These are phyloP conservation scores for Paraplagusia blochii DNA, from an alignment of 2,113 vertebrate genomes.

Conservation along the genomic window DNA sequence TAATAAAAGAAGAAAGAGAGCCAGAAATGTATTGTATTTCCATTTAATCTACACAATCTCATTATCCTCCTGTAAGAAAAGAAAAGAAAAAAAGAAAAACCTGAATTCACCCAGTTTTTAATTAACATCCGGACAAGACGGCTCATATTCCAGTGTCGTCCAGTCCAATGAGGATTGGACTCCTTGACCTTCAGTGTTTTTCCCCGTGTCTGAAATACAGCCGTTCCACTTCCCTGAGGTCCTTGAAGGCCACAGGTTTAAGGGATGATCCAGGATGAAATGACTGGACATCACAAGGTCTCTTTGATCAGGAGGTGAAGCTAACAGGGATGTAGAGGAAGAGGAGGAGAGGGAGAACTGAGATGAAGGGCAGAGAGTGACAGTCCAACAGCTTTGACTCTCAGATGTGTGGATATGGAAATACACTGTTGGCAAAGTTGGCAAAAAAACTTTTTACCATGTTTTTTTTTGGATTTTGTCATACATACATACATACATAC, in stretches of 20 bases:
- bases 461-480: no score
- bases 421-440: no score
- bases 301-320: constrained; percentile 68
- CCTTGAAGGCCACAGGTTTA: constrained; percentile 26
- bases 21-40: constrained; percentile 10
- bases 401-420: neutral
- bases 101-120: constrained; percentile 5
- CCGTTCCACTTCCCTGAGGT: constrained; percentile 34
- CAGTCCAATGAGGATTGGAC: neutral
- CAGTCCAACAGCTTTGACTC: constrained; percentile 9
- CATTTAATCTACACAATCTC: constrained; percentile 23
- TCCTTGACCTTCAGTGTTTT: constrained; percentile 32
- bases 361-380: constrained; percentile 28
- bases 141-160: constrained; percentile 50
- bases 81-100: neutral
- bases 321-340: constrained; percentile 40
- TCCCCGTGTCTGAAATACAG: constrained; percentile 46
- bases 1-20: constrained; percentile 3
- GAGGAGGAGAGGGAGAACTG: constrained; percentile 7
- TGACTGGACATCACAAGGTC: constrained; percentile 51
- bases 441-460: no score
- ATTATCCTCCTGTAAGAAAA: constrained; percentile 11
- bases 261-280: constrained; percentile 49
- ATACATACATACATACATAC: no score
- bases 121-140: constrained; percentile 19